phyloP scores from a whole-genome alignment of 2,888 invertebrate species.

The Therioaphis trifolii region DNA sequence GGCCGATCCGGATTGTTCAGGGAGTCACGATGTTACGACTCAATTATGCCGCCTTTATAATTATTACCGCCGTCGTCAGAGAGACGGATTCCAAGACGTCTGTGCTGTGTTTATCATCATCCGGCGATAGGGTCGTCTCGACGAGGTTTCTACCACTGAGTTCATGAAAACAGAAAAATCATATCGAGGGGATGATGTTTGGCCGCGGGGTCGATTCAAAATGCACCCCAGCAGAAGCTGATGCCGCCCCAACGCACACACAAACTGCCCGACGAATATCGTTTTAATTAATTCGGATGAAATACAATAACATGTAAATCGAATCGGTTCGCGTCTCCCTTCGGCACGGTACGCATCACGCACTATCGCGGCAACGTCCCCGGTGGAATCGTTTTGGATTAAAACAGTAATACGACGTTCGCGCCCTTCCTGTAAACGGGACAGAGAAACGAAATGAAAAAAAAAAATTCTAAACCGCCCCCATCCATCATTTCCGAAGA shows the following conservation, averaged over 20 bases:
- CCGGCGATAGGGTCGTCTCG: slow-evolving; percentile 25
- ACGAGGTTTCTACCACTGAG: not conserved
- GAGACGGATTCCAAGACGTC: slow-evolving; percentile 43
- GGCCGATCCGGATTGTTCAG: slow-evolving; percentile 18
- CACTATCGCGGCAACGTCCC: not conserved
- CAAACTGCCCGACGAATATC: slow-evolving; percentile 42
- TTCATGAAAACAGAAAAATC: not conserved
- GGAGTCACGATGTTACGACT: slow-evolving; percentile 44
- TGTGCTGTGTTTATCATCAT: slow-evolving; percentile 28
- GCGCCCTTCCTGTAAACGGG: not conserved
- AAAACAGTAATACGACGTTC: slow-evolving; percentile 21
- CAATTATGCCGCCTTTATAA: slow-evolving; percentile 56
- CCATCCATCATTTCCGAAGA: slow-evolving; percentile 1
- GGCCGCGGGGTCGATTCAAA: slow-evolving; percentile 47
- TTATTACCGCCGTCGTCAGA: slow-evolving; percentile 26
- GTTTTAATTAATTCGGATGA: slow-evolving; percentile 60
- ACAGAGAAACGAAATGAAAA: not conserved
- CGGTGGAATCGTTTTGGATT: slow-evolving; percentile 23
- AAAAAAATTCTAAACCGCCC: not conserved
- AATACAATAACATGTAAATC: slow-evolving; percentile 61
- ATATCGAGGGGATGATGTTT: slow-evolving; percentile 7
- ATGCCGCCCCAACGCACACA: not conserved
- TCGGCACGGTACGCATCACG: not conserved
- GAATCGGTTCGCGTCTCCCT: slow-evolving; percentile 31
- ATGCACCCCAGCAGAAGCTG: slow-evolving; percentile 51